A percentile compares a stretch with the other conserved stretches of the same genome.
phyloP scores from a whole-genome alignment of 2,888 invertebrate species.

The Megamerina dolium region DNA sequence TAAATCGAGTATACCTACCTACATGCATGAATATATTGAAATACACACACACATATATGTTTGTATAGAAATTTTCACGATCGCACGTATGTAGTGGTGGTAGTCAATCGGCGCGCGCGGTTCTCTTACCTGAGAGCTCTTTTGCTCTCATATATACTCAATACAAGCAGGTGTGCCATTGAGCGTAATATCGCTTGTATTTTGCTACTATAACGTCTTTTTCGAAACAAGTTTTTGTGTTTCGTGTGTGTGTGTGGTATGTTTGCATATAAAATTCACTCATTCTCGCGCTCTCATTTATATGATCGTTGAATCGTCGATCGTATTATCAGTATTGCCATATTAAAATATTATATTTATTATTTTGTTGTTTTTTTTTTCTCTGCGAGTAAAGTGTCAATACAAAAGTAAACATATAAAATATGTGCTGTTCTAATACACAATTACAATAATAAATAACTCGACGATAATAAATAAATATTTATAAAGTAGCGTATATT shows the following conservation, averaged over 20 bases:
- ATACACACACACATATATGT: background rate
- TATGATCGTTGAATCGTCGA: background rate
- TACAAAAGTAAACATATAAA: background rate
- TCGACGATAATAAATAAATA: too few relatives aligned
- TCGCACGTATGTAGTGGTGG: too few relatives aligned
- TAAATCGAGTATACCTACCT: background rate
- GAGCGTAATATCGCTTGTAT: background rate
- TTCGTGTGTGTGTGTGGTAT: too few relatives aligned
- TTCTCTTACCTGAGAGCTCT: background rate
- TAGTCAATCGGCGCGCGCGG: too few relatives aligned
- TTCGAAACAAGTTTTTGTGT: too few relatives aligned
- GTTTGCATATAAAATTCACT: too few relatives aligned
- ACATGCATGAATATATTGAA: background rate
- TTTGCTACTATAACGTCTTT: background rate
- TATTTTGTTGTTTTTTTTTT: too few relatives aligned
- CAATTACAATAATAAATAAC: too few relatives aligned
- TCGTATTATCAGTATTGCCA: conserved; percentile 6
- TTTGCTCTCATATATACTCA: too few relatives aligned
- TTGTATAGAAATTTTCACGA: too few relatives aligned
- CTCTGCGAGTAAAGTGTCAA: too few relatives aligned
- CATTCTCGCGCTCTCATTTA: background rate
- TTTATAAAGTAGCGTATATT: too few relatives aligned
- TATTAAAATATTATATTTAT: background rate
- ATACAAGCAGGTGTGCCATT: conserved; percentile 1
- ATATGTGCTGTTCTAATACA: background rate